These are phyloP conservation scores for Craniophora ligustri DNA, from an alignment of 2,888 invertebrate genomes.

Conservation along the genomic window DNA sequence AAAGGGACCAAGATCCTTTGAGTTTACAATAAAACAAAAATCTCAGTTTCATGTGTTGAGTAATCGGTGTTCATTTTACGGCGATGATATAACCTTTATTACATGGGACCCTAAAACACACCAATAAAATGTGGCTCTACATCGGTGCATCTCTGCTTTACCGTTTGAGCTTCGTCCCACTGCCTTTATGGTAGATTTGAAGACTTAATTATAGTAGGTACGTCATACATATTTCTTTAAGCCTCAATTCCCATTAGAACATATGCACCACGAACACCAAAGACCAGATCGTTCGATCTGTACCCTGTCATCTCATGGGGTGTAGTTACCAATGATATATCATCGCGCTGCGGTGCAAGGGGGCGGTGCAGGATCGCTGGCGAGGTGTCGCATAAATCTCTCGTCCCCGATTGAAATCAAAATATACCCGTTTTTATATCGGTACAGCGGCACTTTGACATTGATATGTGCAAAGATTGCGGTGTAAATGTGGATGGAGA, in stretches of 20 bases:
- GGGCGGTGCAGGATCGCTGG: constrained; percentile 57
- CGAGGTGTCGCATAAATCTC: constrained; percentile 69
- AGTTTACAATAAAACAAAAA: too few relatives aligned
- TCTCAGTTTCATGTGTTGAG: too few relatives aligned
- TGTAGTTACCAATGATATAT: constrained; percentile 65
- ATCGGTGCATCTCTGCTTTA: too few relatives aligned
- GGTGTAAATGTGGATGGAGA: constrained; percentile 14
- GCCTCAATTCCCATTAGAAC: neutral
- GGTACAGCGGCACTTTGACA: constrained; percentile 48
- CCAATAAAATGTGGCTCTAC: too few relatives aligned
- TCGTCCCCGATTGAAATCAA: constrained; percentile 60
- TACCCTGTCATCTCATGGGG: constrained; percentile 46
- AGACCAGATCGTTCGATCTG: constrained; percentile 22
- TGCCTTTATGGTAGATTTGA: too few relatives aligned
- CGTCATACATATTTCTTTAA: too few relatives aligned
- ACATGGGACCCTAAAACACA: too few relatives aligned
- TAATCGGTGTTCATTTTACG: too few relatives aligned
- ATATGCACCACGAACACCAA: constrained; percentile 29
- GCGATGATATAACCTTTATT: too few relatives aligned
- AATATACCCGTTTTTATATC: constrained; percentile 41
- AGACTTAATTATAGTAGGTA: too few relatives aligned
- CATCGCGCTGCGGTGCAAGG: constrained; percentile 25
- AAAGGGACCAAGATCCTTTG: too few relatives aligned
- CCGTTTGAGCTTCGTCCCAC: too few relatives aligned
- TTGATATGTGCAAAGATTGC: constrained; percentile 50